These are phyloP conservation scores for Phyllostomus hastatus DNA, from an alignment of 2,113 vertebrate species.

Conservation along the genomic window DNA sequence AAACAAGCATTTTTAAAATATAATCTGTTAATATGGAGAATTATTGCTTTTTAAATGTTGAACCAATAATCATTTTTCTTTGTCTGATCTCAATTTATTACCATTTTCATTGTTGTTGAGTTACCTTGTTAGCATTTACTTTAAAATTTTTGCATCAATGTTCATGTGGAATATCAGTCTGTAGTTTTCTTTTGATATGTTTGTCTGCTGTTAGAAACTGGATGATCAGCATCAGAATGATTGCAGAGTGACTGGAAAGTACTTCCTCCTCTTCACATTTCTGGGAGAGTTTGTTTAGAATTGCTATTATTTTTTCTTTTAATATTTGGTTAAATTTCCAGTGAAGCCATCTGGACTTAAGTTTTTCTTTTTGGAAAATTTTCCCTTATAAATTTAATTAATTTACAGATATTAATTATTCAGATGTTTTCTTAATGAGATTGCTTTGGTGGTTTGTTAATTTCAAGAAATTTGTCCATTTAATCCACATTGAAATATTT, in stretches of 20 bases:
- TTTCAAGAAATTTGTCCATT: not conserved
- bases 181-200: not conserved
- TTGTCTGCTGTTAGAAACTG: not conserved
- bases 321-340: not conserved
- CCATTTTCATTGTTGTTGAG: not conserved
- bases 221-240: not conserved
- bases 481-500: not conserved
- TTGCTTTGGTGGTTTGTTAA: not conserved
- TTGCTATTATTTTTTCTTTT: not conserved
- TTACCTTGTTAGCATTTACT: not conserved
- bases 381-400: not conserved
- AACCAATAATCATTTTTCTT: not conserved
- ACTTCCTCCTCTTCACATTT: not conserved
- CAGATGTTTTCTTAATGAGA: not conserved
- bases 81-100: not conserved
- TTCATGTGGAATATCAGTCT: not conserved
- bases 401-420: not conserved
- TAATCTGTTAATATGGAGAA: not conserved
- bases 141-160: no score
- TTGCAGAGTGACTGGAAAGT: not conserved
- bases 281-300: not conserved
- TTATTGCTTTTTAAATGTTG: not conserved
- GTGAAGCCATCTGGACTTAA: not conserved
- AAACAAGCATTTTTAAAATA: not conserved
- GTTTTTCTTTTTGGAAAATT: not conserved